A percentile compares a stretch with the other conserved stretches of the same genome.
phyloP scores from a whole-genome alignment of 2,888 invertebrate genomes.

The Drosophila mayaguana region DNA sequence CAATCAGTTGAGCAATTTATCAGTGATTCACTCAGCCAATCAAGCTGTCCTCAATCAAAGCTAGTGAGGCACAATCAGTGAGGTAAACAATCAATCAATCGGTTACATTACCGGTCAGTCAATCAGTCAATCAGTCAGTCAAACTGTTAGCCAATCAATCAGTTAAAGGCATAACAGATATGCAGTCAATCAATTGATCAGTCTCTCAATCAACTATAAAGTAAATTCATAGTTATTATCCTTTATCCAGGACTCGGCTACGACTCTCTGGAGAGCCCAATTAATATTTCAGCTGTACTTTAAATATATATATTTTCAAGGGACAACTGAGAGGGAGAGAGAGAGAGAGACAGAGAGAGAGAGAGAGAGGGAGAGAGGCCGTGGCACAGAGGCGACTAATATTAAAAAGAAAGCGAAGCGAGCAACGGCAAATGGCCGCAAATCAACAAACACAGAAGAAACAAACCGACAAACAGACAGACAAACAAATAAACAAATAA shows the following conservation, averaged over 20 bases:
- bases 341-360: no score
- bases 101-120: not conserved
- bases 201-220: not conserved
- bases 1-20: no score
- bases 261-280: not conserved
- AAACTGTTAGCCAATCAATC: not conserved
- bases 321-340: not conserved
- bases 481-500: slow-evolving; percentile 12
- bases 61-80: no score
- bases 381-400: slow-evolving; percentile 24
- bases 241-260: not conserved
- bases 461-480: slow-evolving; percentile 16
- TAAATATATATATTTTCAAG: not conserved
- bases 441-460: slow-evolving; percentile 47
- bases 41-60: not conserved
- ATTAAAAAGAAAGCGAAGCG: slow-evolving; percentile 31
- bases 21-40: not conserved
- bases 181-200: not conserved
- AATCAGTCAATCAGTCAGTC: not conserved
- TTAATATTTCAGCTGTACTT: not conserved
- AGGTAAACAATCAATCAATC: not conserved
- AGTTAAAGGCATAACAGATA: not conserved
- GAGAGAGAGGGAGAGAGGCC: not conserved
- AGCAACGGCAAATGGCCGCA: slow-evolving; percentile 52
- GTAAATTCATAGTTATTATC: not conserved